Conservation (phyloP, 2,113 vertebrate species). For the Triplophysa dalaica region DNA sequence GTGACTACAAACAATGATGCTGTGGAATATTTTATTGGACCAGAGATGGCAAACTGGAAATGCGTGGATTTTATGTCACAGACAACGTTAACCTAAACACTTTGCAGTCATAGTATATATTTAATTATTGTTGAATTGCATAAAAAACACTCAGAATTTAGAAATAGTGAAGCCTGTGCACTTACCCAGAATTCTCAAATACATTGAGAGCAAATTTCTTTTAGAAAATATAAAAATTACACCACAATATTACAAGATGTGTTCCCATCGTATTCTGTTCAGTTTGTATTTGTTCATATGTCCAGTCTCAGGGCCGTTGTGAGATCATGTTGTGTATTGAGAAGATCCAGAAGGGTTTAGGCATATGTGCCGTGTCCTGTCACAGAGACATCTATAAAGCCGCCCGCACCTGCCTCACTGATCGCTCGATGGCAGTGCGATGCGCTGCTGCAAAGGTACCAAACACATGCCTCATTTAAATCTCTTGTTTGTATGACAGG, state of each 20-base stretch:
- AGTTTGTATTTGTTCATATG: not conserved
- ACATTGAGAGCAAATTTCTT: too few relatives aligned
- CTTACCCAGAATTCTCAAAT: too few relatives aligned
- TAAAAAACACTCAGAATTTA: too few relatives aligned
- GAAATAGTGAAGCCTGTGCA: too few relatives aligned
- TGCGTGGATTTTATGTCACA: not conserved
- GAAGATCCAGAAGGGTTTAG: conserved; percentile 84
- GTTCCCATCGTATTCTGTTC: not conserved
- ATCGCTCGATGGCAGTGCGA: conserved; percentile 93
- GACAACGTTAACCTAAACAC: too few relatives aligned
- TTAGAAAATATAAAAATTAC: not conserved
- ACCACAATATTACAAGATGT: too few relatives aligned
- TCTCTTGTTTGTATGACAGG: too few relatives aligned
- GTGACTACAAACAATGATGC: not conserved
- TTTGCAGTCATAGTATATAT: too few relatives aligned
- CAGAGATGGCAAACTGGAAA: not conserved
- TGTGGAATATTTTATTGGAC: too few relatives aligned
- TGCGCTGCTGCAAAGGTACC: conserved; percentile 89
- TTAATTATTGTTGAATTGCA: too few relatives aligned
- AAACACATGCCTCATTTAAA: not conserved
- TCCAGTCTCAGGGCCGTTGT: conserved; percentile 92
- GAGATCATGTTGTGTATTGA: conserved; percentile 91
- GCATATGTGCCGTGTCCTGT: conserved; percentile 77
- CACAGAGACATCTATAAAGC: conserved; percentile 95
- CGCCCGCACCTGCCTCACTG: conserved; percentile 83